Conservation (phyloP, 2,113 vertebrate species). For the Apodemus speciosus region DNA sequence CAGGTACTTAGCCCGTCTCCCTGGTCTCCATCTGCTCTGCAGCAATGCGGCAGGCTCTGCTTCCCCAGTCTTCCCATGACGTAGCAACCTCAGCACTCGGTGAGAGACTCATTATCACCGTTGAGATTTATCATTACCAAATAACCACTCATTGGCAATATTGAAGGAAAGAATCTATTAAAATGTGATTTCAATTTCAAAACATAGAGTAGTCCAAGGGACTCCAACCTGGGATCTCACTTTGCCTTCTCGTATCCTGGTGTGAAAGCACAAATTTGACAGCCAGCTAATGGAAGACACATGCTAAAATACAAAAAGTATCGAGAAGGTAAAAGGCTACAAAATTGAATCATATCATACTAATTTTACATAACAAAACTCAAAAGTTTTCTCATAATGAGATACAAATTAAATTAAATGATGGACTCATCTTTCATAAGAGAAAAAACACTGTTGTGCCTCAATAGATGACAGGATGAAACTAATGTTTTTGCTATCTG, state of each 20-base stretch:
- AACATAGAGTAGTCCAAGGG: neutral
- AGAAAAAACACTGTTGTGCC: neutral
- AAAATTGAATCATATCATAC: constrained; percentile 5
- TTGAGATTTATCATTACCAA: neutral
- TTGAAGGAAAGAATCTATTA: neutral
- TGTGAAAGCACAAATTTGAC: neutral
- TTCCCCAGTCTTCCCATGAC: neutral
- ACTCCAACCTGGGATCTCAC: neutral
- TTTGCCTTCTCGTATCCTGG: neutral
- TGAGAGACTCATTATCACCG: neutral
- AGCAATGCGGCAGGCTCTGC: neutral
- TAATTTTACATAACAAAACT: neutral
- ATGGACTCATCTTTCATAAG: constrained; percentile 13
- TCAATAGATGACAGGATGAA: neutral
- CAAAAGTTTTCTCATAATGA: constrained; percentile 36
- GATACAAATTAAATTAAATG: neutral
- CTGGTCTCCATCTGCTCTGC: neutral
- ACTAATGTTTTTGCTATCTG: neutral
- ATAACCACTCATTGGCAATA: neutral
- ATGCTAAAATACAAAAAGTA: neutral
- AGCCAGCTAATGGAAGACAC: neutral
- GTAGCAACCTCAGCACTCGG: neutral
- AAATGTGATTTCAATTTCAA: neutral
- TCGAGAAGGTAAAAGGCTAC: neutral
- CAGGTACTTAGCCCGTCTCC: neutral